Base-by-base conservation (phyloP, 2,113 vertebrate species). In the Coreoperca whiteheadi region DNA sequence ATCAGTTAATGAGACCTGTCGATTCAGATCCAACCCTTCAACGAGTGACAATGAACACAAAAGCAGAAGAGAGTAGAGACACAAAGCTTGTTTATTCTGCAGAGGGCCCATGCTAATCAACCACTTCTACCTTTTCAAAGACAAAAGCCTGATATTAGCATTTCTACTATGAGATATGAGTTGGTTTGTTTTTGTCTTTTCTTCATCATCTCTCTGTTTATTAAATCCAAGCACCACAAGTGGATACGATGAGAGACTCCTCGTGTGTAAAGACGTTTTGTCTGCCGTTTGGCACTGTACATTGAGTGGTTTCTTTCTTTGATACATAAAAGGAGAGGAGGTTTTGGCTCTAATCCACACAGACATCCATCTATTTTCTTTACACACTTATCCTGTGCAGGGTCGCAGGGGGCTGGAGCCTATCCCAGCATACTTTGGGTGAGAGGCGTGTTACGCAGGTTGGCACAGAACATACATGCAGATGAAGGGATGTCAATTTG, bases 1-100 rank as follows among this genome's bases (percentile, higher is more conserved):
- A 92, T 89, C 89, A 76, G 89, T 82, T 91, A 92, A 91, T 85
- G 89, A 92, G 81, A 91, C 83, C 87, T 79, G 88, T 89, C 37
- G 77, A 76, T 84, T 89, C 85, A 86, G 86, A 78, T 25, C 18
- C 18, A 9, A 67, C 77, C 82, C 87, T 76, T 87, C 77, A 70
- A 41, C 39, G 79, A 83, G 83, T 46, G 18, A 51, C 34, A 56
- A 28, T 39, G 8, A 8, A 61, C 78, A 88, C 82, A 88, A 88
- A 89, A 79, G 85, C 67, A 25, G 66, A 30, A 46, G 51, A 67
- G 59, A 88, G 61, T 64, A 68, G 64, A 61, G 61, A 50, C 85
- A 91, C 89, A 88, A 87, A 89, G 89, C 83, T 14, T 87, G 90
- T 91, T 90, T 91, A 83, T 83, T 81, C 88, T 74, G 87, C 79